Conservation (phyloP, 2,797 vertebrate species). For the Salarias fasciatus region DNA sequence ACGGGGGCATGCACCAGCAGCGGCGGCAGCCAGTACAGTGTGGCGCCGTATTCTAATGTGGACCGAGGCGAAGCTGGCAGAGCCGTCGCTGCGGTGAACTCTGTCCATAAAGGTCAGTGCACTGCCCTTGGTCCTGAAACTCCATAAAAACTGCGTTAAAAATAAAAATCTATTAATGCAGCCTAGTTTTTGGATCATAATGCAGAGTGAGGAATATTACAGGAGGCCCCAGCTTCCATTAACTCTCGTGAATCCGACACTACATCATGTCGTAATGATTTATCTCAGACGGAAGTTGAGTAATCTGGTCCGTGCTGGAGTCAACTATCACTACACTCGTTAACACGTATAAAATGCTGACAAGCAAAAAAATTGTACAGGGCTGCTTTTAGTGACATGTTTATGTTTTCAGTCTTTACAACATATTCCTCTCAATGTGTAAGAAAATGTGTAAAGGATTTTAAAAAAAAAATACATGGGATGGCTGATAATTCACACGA, state of each 20-base stretch:
- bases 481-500: too few relatives aligned
- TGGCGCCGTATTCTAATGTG: constrained; percentile 23
- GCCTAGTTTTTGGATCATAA: constrained; percentile 40
- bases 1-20: not conserved
- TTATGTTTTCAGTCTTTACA: too few relatives aligned
- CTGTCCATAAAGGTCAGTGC: constrained; percentile 64
- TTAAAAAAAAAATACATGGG: too few relatives aligned
- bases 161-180: constrained; percentile 69
- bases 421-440: too few relatives aligned
- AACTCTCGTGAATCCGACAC: constrained; percentile 28
- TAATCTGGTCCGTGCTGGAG: constrained; percentile 12
- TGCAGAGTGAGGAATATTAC: constrained; percentile 17
- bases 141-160: constrained; percentile 45
- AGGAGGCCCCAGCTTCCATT: constrained; percentile 36
- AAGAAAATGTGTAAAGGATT: too few relatives aligned
- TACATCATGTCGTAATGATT: constrained; percentile 30
- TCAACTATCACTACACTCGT: not conserved
- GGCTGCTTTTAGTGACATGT: too few relatives aligned
- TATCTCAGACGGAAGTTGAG: constrained; percentile 9
- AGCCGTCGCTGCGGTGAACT: constrained; percentile 57
- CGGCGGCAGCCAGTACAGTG: constrained; percentile 24
- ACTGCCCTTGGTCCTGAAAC: constrained; percentile 57
- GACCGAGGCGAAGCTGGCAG: constrained; percentile 44
- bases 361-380: too few relatives aligned
- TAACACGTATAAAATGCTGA: not conserved